phyloP scores from a whole-genome alignment of 1,140 invertebrate genomes.

The Oryzaephilus surinamensis region DNA sequence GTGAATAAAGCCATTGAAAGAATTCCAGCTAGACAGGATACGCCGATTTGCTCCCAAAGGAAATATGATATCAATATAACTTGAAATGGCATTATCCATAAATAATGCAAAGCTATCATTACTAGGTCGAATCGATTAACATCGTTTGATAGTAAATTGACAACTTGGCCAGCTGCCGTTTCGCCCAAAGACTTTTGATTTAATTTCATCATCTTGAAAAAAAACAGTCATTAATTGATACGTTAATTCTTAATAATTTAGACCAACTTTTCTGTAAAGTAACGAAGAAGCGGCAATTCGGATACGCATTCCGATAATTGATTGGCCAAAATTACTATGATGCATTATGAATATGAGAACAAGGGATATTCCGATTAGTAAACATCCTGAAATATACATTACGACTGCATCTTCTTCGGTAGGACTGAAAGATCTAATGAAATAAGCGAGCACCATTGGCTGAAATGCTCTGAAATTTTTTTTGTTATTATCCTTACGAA shows the following conservation, averaged over 20 bases:
- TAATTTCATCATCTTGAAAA: conserved; percentile 46
- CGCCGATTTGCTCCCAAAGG: conserved; percentile 57
- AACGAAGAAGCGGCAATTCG: conserved; percentile 47
- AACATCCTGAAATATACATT: conserved; percentile 17
- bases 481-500: no score
- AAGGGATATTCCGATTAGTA: conserved; percentile 17
- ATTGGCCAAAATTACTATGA: conserved; percentile 36
- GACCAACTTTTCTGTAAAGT: conserved; percentile 47
- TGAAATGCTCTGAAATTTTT: conserved; percentile 39
- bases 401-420: conserved; percentile 10
- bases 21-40: conserved; percentile 60
- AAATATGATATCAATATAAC: conserved; percentile 45
- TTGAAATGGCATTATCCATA: conserved; percentile 64
- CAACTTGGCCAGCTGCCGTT: conserved; percentile 68
- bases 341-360: conserved; percentile 20
- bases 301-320: conserved; percentile 47
- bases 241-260: conserved; percentile 10
- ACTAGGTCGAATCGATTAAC: conserved; percentile 52
- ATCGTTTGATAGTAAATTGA: conserved; percentile 79
- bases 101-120: conserved; percentile 48
- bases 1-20: conserved; percentile 46
- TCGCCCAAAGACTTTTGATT: conserved; percentile 54
- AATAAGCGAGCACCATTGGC: conserved; percentile 37
- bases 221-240: conserved; percentile 7
- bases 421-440: conserved; percentile 22